Percentiles rank a stretch among this genome's conserved stretches.
Conservation (phyloP, 2,888 invertebrate genomes). For the Drosophila quinaria region DNA sequence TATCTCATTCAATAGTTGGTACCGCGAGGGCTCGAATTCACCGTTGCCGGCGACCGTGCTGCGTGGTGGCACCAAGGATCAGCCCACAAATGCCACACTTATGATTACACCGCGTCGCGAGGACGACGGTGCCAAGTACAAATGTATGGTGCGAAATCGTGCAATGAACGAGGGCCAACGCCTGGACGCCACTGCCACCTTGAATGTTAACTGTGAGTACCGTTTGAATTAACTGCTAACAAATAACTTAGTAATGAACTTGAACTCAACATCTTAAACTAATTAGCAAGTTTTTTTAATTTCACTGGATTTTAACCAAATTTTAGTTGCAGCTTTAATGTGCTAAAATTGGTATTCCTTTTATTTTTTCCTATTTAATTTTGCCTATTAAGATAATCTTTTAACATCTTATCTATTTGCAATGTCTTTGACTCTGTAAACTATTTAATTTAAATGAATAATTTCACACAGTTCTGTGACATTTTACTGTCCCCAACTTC, state of each 20-base stretch:
- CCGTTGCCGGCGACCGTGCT: conserved; percentile 90
- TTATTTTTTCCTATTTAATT: too few species aligned
- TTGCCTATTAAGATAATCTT: too few species aligned
- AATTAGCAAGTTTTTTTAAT: too few species aligned
- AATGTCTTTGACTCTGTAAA: too few species aligned
- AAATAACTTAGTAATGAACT: too few species aligned
- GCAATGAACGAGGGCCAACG: conserved; percentile 94
- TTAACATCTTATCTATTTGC: too few species aligned
- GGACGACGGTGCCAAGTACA: conserved; percentile 93
- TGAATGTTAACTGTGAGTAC: conserved; percentile 96
- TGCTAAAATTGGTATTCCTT: too few species aligned
- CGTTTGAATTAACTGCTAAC: neutral
- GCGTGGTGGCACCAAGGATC: conserved; percentile 90
- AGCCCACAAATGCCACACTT: conserved; percentile 91
- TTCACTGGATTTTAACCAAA: too few species aligned
- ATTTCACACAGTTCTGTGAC: neutral
- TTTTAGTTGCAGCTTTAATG: too few species aligned
- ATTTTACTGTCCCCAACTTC: neutral
- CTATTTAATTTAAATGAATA: too few species aligned
- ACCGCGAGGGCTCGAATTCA: conserved; percentile 91
- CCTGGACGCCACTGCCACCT: conserved; percentile 91
- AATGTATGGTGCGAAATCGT: conserved; percentile 95
- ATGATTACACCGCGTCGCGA: conserved; percentile 92
- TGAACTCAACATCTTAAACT: too few species aligned
- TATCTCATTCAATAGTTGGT: conserved; percentile 88